Conservation (phyloP, 2,113 vertebrate genomes). For the Catagonus wagneri region DNA sequence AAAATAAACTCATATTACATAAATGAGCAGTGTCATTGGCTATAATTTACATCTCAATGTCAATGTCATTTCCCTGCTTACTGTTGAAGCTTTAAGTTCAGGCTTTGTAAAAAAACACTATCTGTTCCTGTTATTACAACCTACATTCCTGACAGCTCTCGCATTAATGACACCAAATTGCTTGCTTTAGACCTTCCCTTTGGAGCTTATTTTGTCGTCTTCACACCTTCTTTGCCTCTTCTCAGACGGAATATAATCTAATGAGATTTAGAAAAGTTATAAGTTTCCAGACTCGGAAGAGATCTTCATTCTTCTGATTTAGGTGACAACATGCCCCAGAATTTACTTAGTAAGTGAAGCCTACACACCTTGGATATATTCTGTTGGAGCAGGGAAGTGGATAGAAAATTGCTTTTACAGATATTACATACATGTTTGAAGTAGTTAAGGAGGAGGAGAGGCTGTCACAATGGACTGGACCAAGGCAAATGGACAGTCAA, state of each 20-base stretch:
- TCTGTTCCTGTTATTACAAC: slow-evolving; percentile 75
- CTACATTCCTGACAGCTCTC: slow-evolving; percentile 74
- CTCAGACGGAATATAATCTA: slow-evolving; percentile 66
- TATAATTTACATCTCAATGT: slow-evolving; percentile 77
- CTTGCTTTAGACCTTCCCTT: slow-evolving; percentile 66
- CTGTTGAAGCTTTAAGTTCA: slow-evolving; percentile 75
- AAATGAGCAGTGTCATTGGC: slow-evolving; percentile 76
- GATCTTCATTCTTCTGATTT: neutral
- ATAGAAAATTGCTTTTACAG: neutral
- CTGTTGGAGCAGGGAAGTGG: neutral
- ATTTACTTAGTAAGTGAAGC: slow-evolving; percentile 1
- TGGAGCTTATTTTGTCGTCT: slow-evolving; percentile 63
- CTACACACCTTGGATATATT: neutral
- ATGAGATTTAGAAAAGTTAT: slow-evolving; percentile 71
- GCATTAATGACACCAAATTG: slow-evolving; percentile 83
- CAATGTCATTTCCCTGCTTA: slow-evolving; percentile 81
- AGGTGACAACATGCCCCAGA: neutral
- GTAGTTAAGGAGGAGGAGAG: neutral
- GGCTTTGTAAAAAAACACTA: slow-evolving; percentile 74
- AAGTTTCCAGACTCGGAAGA: slow-evolving; percentile 29
- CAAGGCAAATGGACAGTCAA: neutral
- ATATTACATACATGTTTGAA: neutral
- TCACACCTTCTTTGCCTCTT: slow-evolving; percentile 22
- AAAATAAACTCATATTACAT: slow-evolving; percentile 81
- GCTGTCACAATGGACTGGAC: neutral